A percentile compares a stretch with the other conserved stretches of the same genome.
These are phyloP conservation scores for Drosophila leontia DNA, from an alignment of 1,140 invertebrate species.

Conservation along the genomic window DNA sequence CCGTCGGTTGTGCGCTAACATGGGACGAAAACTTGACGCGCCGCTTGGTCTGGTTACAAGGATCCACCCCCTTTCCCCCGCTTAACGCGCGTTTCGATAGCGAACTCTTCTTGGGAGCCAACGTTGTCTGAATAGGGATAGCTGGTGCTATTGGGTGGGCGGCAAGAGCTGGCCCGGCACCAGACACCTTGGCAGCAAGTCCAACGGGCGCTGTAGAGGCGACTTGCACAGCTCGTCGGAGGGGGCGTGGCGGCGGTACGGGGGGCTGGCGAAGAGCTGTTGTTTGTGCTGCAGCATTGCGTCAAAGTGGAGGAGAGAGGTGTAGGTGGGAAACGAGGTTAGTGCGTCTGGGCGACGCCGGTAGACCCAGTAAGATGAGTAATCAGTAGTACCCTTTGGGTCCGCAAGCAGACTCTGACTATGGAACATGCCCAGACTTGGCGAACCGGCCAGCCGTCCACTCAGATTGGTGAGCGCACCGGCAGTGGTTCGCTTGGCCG, in stretches of 20 bases:
- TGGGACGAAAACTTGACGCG: constrained; percentile 68
- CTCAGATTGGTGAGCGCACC: constrained; percentile 3
- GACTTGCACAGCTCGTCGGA: constrained; percentile 8
- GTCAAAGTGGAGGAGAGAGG: constrained; percentile 32
- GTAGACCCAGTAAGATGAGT: constrained; percentile 23
- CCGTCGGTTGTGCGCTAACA: constrained; percentile 45
- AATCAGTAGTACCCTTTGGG: constrained; percentile 58
- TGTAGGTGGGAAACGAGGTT: constrained; percentile 57
- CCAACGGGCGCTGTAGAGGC: constrained; percentile 7
- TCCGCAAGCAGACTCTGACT: constrained; percentile 3
- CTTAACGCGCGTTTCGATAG: constrained; percentile 37
- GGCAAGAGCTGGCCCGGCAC: constrained; percentile 1
- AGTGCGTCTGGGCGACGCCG: constrained; percentile 43
- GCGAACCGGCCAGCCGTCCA: neutral
- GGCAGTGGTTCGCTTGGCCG: constrained; percentile 1
- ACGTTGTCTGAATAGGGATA: neutral
- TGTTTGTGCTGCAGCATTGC: constrained; percentile 30
- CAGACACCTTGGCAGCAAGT: constrained; percentile 34
- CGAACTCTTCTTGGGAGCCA: constrained; percentile 50
- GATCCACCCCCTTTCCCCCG: constrained; percentile 39
- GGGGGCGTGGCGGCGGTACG: constrained; percentile 12
- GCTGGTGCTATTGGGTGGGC: neutral
- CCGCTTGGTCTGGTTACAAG: constrained; percentile 16
- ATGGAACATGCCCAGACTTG: constrained; percentile 11
- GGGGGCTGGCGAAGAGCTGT: constrained; percentile 2